A percentile compares a stretch with the other conserved stretches of the same genome.
Conservation (phyloP, 2,797 vertebrate genomes). For the Pyrocephalus nanus region DNA sequence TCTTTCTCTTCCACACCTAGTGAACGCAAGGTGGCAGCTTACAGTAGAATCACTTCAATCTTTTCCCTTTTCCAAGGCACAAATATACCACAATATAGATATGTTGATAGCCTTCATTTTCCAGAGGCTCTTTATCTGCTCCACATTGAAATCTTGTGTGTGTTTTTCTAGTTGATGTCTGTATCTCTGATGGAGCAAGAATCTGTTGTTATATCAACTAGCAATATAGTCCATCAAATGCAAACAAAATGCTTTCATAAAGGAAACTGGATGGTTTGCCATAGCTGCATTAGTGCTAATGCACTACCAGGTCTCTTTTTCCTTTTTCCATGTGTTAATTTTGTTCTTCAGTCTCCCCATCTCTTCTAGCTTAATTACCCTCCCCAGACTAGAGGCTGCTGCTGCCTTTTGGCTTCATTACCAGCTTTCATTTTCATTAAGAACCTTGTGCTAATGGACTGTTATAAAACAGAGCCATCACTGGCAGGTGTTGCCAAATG, state of each 20-base stretch:
- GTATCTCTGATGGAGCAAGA: constrained; percentile 23
- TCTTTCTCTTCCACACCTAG: background rate
- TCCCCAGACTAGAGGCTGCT: constrained; percentile 68
- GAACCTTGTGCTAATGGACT: constrained; percentile 76
- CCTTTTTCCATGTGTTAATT: constrained; percentile 70
- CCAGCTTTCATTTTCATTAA: constrained; percentile 81
- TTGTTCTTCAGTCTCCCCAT: constrained; percentile 48
- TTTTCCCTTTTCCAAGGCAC: background rate
- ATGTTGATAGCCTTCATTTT: background rate
- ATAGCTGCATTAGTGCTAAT: constrained; percentile 54
- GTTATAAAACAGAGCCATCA: constrained; percentile 74
- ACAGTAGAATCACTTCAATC: background rate
- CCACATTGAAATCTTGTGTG: background rate
- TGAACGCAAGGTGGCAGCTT: background rate
- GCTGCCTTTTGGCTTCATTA: constrained; percentile 79
- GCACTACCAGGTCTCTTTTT: constrained; percentile 59
- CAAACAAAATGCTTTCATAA: constrained; percentile 32
- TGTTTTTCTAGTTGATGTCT: constrained; percentile 1
- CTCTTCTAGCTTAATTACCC: constrained; percentile 71
- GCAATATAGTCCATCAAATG: background rate
- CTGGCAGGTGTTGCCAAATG: constrained; percentile 71
- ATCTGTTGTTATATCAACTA: constrained; percentile 35
- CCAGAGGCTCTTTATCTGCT: background rate
- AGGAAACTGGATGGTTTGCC: constrained; percentile 43
- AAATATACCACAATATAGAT: background rate